These are phyloP conservation scores for Hipposideros armiger DNA, from an alignment of 2,113 vertebrate genomes.

Conservation along the genomic window DNA sequence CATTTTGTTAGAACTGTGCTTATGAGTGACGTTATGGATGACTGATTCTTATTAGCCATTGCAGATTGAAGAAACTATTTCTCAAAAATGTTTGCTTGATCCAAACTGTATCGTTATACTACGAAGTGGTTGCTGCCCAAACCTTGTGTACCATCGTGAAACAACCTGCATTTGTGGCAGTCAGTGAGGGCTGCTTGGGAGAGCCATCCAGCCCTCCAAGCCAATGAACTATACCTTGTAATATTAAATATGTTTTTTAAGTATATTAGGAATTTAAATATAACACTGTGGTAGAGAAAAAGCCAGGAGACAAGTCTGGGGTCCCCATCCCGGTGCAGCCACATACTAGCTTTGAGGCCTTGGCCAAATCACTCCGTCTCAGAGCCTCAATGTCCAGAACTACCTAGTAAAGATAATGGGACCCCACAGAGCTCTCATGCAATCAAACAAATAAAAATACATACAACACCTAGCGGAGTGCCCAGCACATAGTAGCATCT, in stretches of 20 bases:
- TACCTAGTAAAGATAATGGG: neutral
- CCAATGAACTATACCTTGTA: neutral
- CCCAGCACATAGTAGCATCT: neutral
- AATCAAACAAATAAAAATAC: neutral
- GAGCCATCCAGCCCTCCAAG: too few relatives aligned
- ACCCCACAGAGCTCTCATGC: neutral
- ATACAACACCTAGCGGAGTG: neutral
- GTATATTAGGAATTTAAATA: too few relatives aligned
- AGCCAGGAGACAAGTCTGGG: neutral
- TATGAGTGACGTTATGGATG: neutral
- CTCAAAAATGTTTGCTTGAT: neutral
- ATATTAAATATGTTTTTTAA: too few relatives aligned
- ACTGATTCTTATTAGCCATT: neutral
- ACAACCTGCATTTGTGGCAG: neutral
- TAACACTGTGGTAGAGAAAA: too few relatives aligned
- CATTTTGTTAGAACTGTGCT: neutral
- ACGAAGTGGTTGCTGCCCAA: neutral
- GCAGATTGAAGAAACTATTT: neutral
- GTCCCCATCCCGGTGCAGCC: neutral
- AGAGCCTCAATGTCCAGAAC: neutral
- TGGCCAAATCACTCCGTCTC: neutral
- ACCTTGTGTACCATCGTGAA: neutral
- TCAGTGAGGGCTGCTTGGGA: accelerated
- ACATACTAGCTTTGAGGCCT: neutral
- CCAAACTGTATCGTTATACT: neutral